phyloP scores from a whole-genome alignment of 2,113 vertebrate genomes.

The Hymenochirus boettgeri region DNA sequence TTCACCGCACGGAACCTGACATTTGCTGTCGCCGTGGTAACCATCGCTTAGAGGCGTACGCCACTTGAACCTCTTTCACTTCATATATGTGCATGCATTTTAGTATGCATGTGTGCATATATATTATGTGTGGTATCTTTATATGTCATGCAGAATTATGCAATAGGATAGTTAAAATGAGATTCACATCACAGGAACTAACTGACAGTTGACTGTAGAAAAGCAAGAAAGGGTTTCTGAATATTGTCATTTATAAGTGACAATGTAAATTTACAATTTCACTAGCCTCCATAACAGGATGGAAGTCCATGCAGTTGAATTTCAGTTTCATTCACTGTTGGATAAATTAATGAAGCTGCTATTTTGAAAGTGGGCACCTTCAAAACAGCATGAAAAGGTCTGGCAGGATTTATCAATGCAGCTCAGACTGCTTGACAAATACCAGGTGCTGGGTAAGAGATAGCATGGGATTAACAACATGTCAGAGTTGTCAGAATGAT shows the following conservation, averaged over 20 bases:
- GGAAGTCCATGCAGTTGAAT: neutral
- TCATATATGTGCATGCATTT: slow-evolving; percentile 4
- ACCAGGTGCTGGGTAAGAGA: neutral
- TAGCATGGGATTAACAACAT: neutral
- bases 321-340: neutral
- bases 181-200: no score
- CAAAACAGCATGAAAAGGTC: neutral
- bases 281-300: neutral
- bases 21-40: slow-evolving; percentile 71
- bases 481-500: neutral
- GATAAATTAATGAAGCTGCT: neutral
- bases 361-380: neutral
- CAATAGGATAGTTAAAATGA: no score
- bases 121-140: neutral
- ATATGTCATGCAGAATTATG: no score
- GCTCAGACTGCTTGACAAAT: neutral
- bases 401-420: neutral
- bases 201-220: neutral
- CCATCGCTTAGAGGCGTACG: slow-evolving; percentile 67
- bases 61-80: slow-evolving; percentile 44
- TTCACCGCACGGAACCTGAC: slow-evolving; percentile 73
- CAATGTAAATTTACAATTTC: neutral
- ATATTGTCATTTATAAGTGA: neutral
- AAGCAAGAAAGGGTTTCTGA: no score
- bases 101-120: neutral